phyloP scores from a whole-genome alignment of 2,888 invertebrate genomes.

The Acleris emargana region DNA sequence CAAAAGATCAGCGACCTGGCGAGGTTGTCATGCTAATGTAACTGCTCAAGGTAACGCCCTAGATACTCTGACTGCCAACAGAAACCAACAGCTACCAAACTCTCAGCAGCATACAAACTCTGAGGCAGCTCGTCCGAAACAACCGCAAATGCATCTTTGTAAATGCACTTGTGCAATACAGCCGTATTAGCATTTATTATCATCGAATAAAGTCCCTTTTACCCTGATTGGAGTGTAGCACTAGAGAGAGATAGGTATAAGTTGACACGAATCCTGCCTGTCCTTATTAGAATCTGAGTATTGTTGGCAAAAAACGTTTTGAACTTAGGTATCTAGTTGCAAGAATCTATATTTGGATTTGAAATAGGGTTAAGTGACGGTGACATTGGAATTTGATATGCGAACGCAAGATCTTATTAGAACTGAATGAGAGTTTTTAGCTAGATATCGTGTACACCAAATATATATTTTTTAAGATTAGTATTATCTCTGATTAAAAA shows the following conservation, averaged over 20 bases:
- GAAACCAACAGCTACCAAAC: neutral
- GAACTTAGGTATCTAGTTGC: constrained; percentile 2
- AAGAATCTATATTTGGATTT: constrained; percentile 12
- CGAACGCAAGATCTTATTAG: no score
- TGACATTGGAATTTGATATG: no score
- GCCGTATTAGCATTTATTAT: neutral
- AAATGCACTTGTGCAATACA: constrained; percentile 20
- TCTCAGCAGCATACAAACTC: neutral
- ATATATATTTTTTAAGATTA: no score
- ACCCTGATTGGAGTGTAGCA: neutral
- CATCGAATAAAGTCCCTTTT: constrained; percentile 6
- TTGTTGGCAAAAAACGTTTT: constrained; percentile 54
- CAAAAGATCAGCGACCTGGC: constrained; percentile 71
- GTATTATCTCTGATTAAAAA: no score
- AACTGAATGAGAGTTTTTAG: no score
- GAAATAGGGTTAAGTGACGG: neutral
- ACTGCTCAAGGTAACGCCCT: constrained; percentile 76
- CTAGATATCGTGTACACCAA: no score
- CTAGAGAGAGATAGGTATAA: constrained; percentile 51
- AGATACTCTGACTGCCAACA: constrained; percentile 54
- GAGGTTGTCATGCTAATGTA: constrained; percentile 79
- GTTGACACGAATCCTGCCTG: constrained; percentile 72
- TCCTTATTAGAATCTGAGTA: constrained; percentile 75
- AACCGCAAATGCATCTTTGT: constrained; percentile 2
- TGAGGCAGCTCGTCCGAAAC: neutral